Evolutionary conservation across 2,888 invertebrate genomes (phyloP), one percentile per base, ranked within the genome.

Genomic region (Rhamphomyia laevipes): DNA sequence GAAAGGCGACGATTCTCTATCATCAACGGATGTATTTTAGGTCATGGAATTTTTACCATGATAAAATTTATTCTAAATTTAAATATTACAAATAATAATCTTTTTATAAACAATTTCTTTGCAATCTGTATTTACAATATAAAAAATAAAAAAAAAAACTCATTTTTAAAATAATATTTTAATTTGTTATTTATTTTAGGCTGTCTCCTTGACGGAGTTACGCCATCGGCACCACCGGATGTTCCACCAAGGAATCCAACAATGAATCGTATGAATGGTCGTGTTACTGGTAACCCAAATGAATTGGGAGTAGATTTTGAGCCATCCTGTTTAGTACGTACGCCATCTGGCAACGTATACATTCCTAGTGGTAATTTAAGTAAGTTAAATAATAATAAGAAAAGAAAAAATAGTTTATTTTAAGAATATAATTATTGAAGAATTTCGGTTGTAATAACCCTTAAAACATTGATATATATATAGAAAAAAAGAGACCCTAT

Each of bases 321-420:
- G 73, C 88, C 90, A 60, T 86, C 89, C 67, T 90, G 90, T 71
- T 81, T 91, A 65, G 89, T 90, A 63, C 80, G 90, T 71, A 90
- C 90, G 58, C 88, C 90, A 59, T 91, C 90, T 60, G 91, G 91
- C 70, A 90, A 90, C 76, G 87, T 91, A 70, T 91, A 90, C 77
- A 90, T 91, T 79, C 90, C 90, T 71, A 84, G 87, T 76, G 84
- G 83, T 75, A 77, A 76, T 64, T 66, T 75, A 67, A 76, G 77
- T 77, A 68, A 76, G 75, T 75, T 57, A 48, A 48, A 30, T 49
- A 47, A 6, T 35, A 33, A 33, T 4, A n/a, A 31, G 15, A 11
- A 9, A 18, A 18, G 12, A 17, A 30, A n/a, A 31, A 30, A 45
- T 12, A 16, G 5, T 18, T 15, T 17, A 13, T 47, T 45, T n/a